Evolutionary conservation across 1,140 invertebrate genomes (phyloP).

Genomic region (Lordiphosa stackelbergi): DNA sequence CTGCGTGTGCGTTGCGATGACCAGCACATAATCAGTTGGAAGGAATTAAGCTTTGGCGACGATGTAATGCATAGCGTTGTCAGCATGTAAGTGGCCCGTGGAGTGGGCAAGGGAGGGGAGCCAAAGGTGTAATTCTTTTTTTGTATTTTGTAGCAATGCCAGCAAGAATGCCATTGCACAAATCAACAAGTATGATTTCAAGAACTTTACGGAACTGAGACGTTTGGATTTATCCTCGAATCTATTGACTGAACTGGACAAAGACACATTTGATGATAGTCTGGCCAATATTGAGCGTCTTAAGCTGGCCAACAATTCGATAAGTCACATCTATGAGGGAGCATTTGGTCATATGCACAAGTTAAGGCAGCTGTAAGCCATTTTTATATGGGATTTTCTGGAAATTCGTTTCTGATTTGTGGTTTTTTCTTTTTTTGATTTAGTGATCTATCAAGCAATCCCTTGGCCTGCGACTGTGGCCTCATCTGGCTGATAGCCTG

Average conservation of each 20-base stretch:
- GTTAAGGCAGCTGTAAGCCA: constrained; percentile 85
- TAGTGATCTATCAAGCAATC: constrained; percentile 87
- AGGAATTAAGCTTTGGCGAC: constrained; percentile 77
- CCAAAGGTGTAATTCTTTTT: background rate
- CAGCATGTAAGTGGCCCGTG: constrained; percentile 72
- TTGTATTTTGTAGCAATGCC: constrained; percentile 81
- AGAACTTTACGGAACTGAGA: constrained; percentile 83
- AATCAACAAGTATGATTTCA: constrained; percentile 86
- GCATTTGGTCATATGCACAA: constrained; percentile 83
- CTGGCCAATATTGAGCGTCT: constrained; percentile 82
- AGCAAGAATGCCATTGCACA: constrained; percentile 86
- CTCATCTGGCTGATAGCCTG: constrained; percentile 88
- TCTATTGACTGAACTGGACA: constrained; percentile 81
- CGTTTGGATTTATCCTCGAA: constrained; percentile 84
- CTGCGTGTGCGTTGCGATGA: constrained; percentile 78
- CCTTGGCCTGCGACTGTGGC: constrained; percentile 89
- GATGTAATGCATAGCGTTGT: constrained; percentile 72
- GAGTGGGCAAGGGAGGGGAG: no score
- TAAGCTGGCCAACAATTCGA: constrained; percentile 83
- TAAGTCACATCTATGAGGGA: constrained; percentile 81
- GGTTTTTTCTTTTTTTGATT: constrained; percentile 41
- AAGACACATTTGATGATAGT: constrained; percentile 81
- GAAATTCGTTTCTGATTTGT: background rate
- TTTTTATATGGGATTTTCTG: background rate
- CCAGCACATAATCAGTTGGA: constrained; percentile 71